phyloP scores from a whole-genome alignment of 2,888 invertebrate genomes.

The Drosophila anomelani region DNA sequence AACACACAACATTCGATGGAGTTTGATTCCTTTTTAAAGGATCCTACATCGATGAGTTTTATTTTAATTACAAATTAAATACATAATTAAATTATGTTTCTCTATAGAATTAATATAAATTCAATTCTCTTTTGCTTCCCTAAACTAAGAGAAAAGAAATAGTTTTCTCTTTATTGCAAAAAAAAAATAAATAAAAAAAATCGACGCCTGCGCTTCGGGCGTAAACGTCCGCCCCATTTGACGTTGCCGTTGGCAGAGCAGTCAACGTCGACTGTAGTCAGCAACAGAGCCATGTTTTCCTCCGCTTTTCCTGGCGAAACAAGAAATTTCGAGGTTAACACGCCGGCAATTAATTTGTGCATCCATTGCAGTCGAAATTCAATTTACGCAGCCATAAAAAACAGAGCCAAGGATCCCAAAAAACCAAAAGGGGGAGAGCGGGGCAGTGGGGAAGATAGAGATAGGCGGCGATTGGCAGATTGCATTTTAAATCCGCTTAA shows the following conservation, averaged over 20 bases:
- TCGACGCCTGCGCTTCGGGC: conserved; percentile 34
- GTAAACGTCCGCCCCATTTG: conserved; percentile 33
- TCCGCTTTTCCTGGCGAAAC: conserved; percentile 24
- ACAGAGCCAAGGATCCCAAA: conserved; percentile 20
- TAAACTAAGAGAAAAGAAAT: conserved; percentile 41
- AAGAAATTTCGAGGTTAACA: conserved; percentile 60
- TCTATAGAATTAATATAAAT: conserved; percentile 45
- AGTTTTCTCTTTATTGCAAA: not conserved
- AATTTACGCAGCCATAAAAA: conserved; percentile 65
- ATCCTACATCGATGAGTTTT: conserved; percentile 1
- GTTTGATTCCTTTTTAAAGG: too few species aligned
- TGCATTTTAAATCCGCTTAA: conserved; percentile 67
- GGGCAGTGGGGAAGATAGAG: not conserved
- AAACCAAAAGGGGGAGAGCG: not conserved
- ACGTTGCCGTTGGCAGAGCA: conserved; percentile 16
- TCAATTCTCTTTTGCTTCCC: not conserved
- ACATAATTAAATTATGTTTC: conserved; percentile 60
- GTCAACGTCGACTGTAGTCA: conserved; percentile 19
- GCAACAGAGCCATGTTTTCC: conserved; percentile 32
- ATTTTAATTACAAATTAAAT: conserved; percentile 60
- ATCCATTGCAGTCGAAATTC: conserved; percentile 58
- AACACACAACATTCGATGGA: too few species aligned
- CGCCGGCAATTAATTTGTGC: conserved; percentile 67
- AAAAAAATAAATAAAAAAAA: conserved; percentile 1
- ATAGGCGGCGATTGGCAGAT: conserved; percentile 54